Conservation (phyloP, 2,797 vertebrate species). For the Rhinichthys osculus region DNA sequence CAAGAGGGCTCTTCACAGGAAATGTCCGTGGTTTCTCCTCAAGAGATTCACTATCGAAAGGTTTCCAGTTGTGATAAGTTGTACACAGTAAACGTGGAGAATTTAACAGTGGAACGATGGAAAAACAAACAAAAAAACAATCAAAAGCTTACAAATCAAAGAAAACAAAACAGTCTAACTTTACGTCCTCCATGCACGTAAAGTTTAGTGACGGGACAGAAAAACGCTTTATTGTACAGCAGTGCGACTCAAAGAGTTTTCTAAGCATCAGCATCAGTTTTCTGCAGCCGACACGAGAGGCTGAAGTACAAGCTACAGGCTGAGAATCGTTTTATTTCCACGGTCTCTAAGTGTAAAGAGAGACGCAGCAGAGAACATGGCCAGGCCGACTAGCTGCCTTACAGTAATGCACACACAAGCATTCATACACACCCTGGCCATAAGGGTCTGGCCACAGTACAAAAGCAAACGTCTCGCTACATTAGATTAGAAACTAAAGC, state of each 20-base stretch:
- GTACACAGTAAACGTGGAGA: conserved; percentile 56
- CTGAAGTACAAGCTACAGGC: conserved; percentile 29
- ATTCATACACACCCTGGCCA: conserved; percentile 28
- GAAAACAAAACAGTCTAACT: conserved; percentile 70
- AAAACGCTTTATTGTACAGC: conserved; percentile 39
- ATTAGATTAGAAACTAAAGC: conserved; percentile 55
- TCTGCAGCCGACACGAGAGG: background rate
- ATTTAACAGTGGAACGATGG: conserved; percentile 58
- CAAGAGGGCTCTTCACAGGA: conserved; percentile 15
- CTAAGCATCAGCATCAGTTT: conserved; percentile 28
- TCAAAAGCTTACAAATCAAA: conserved; percentile 65
- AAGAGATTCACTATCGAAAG: conserved; percentile 62
- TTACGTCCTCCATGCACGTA: conserved; percentile 28
- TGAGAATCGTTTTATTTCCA: background rate
- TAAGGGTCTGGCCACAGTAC: conserved; percentile 9
- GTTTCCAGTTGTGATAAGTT: conserved; percentile 73
- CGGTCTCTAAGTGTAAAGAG: background rate
- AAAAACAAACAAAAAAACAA: conserved; percentile 57
- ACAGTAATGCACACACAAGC: conserved; percentile 28
- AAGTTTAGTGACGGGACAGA: conserved; percentile 23
- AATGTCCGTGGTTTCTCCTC: background rate
- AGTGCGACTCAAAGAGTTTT: conserved; percentile 26
- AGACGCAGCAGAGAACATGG: conserved; percentile 34
- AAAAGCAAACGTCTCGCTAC: conserved; percentile 51
- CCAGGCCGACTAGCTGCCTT: conserved; percentile 43